phyloP scores from a whole-genome alignment of 1,140 invertebrate genomes.

The Drosophila punjabiensis region DNA sequence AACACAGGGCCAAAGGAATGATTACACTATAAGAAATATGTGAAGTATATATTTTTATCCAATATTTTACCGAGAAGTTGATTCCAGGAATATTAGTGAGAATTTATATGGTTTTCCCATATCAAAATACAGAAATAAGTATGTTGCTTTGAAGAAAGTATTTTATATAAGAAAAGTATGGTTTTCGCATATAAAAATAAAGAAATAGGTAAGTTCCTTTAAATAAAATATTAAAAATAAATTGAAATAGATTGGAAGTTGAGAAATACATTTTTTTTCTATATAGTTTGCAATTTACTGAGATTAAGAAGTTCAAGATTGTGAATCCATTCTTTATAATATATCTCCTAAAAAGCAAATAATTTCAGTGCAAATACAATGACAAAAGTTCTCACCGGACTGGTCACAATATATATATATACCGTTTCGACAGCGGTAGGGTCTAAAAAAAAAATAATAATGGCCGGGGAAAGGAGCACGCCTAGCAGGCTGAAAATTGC shows the following conservation, averaged over 20 bases:
- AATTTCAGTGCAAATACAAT: slow-evolving; percentile 14
- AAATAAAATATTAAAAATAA: not conserved
- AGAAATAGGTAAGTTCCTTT: no score
- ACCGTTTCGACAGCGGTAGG: not conserved
- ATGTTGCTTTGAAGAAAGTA: not conserved
- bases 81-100: not conserved
- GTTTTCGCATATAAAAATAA: no score
- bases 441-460: slow-evolving; percentile 2
- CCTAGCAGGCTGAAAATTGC: slow-evolving; percentile 70
- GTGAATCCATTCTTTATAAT: not conserved
- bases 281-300: not conserved
- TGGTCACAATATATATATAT: not conserved
- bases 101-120: no score
- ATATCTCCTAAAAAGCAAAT: not conserved
- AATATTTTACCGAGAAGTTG: not conserved
- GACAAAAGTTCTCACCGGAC: slow-evolving; percentile 62
- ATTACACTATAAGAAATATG: not conserved
- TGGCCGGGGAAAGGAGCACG: slow-evolving; percentile 43
- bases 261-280: not conserved
- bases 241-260: no score
- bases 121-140: no score
- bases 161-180: no score
- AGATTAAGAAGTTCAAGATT: no score
- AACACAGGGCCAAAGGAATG: not conserved
- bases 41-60: fast-evolving